Base-by-base conservation (phyloP, 2,797 vertebrate genomes). In the Atherinosoma microstoma region DNA sequence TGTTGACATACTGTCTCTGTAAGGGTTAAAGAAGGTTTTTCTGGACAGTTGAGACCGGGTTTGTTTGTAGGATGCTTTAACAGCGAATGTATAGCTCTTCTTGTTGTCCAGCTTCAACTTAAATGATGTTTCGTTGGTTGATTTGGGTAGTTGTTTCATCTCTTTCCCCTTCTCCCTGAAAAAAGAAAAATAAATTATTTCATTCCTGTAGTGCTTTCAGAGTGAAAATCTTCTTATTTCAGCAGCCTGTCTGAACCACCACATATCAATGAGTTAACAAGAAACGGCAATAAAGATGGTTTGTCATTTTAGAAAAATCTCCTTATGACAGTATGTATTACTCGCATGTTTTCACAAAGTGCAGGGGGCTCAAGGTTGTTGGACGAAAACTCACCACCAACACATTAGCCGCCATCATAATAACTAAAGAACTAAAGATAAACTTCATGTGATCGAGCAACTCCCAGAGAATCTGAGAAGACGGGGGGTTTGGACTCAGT, bases 31-130 rank as follows among this genome's bases (percentile, higher is more conserved):
- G 12, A 0, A 0, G 27, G 9, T 0, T 0, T 0, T 0, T 0
- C 0, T 0, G 36, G 72, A 69, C 22, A 0, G 0, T 11, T n/a
- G 15, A 35, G 86, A 87, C 29, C 0, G 0, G 18, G 34, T 80
- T 2, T 30, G 3, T 22, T 89, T 84, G 82, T 73, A 49, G 11
- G 0, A 53, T 0, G 92, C 86, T 67, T 20, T 2, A 20, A 92
- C 83, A 7, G 0, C 18, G 16, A 91, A 16, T 1, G 0, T 0
- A 30, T 78, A 69, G 0, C 0, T 0, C 0, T 0, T 0, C 0
- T 0, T 0, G 0, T 0, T 0, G 0, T 27, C 0, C 30, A 92
- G 72, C 0, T 12, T 7, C 76, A 91, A 49, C 29, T 18, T 16
- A 0, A 6, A 1, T 0, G 53, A 83, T 2, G 84, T 84, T 5